Percentiles rank a stretch among this genome's conserved stretches.
phyloP scores from a whole-genome alignment of 2,888 invertebrate species.

The Apotomis turbidana region DNA sequence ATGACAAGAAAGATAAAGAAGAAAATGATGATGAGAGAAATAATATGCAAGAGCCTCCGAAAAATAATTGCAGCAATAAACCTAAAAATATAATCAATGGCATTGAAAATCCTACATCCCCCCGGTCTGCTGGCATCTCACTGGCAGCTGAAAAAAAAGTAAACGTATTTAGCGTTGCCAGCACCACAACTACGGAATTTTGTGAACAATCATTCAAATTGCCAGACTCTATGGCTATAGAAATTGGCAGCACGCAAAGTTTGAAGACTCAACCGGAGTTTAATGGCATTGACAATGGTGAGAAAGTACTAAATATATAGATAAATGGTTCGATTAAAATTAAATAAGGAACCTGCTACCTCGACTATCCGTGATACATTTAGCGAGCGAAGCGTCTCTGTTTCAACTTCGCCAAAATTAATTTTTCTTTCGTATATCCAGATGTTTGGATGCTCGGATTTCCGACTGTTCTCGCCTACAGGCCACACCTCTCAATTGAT shows the following conservation, averaged over 20 bases:
- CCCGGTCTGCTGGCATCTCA: background rate
- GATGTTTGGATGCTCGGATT: too few species aligned
- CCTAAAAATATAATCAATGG: background rate
- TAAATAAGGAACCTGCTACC: too few species aligned
- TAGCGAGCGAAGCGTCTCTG: too few species aligned
- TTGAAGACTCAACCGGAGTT: slow-evolving; percentile 43
- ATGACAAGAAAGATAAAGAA: slow-evolving; percentile 6
- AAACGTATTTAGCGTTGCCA: background rate
- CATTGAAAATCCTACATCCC: slow-evolving; percentile 1
- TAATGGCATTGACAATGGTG: slow-evolving; percentile 55
- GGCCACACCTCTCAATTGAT: too few species aligned
- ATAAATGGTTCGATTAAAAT: too few species aligned
- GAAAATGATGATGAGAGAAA: slow-evolving; percentile 31
- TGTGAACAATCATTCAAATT: slow-evolving; percentile 39
- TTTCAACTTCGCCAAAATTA: too few species aligned
- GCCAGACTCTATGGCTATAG: slow-evolving; percentile 59
- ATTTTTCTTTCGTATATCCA: too few species aligned
- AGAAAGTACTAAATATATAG: slow-evolving; percentile 25
- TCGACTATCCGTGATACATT: too few species aligned
- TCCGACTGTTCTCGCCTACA: too few species aligned
- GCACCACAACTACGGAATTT: slow-evolving; percentile 1
- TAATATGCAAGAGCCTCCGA: slow-evolving; percentile 6
- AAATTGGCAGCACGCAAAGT: slow-evolving; percentile 56
- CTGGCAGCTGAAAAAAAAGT: background rate
- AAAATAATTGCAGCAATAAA: slow-evolving; percentile 2